These are phyloP conservation scores for Netelia virgata DNA, from an alignment of 2,888 invertebrate genomes.

Conservation along the genomic window DNA sequence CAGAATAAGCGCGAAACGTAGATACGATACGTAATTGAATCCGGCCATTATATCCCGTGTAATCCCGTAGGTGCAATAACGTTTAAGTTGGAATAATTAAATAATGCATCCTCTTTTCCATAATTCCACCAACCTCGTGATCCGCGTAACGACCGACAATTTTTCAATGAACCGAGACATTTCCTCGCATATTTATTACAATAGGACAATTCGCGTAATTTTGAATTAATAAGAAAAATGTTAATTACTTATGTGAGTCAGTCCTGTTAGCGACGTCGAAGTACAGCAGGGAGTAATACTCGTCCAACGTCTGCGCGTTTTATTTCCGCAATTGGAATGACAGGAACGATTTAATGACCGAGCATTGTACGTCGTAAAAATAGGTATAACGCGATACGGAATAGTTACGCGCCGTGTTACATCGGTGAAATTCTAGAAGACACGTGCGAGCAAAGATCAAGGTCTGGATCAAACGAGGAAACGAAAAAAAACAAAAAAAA, in stretches of 20 bases:
- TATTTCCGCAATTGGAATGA: too few relatives aligned
- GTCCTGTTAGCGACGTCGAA: background rate
- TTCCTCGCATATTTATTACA: background rate
- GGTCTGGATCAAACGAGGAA: conserved; percentile 13
- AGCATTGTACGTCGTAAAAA: background rate
- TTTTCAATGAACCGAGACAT: background rate
- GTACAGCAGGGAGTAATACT: background rate
- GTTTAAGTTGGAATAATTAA: background rate
- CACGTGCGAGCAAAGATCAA: conserved; percentile 50
- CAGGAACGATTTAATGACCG: background rate
- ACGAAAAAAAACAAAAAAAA: conserved; percentile 18
- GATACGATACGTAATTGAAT: too few relatives aligned
- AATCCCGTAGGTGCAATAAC: too few relatives aligned
- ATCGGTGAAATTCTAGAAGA: background rate
- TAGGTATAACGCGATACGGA: background rate
- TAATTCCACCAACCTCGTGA: background rate
- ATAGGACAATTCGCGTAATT: background rate
- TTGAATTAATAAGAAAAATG: background rate
- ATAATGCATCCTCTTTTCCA: background rate
- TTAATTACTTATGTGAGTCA: background rate
- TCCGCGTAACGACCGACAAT: background rate
- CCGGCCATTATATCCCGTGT: too few relatives aligned
- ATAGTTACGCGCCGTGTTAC: background rate
- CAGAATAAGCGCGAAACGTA: too few relatives aligned
- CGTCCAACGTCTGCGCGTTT: too few relatives aligned